Conservation (phyloP, 2,797 vertebrate species). For the Prionace glauca region DNA sequence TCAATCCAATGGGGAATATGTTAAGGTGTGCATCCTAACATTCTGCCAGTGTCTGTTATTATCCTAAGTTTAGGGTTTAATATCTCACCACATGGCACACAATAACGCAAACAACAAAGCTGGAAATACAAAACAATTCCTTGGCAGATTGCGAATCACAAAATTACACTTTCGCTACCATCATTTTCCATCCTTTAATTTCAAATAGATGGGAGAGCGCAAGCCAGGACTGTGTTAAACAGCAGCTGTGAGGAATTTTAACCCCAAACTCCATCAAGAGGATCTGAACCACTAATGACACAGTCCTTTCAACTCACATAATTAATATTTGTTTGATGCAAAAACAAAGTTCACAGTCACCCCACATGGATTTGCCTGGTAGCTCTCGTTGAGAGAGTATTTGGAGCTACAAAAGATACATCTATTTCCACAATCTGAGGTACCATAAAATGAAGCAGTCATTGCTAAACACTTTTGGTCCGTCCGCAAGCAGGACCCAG, state of each 20-base stretch:
- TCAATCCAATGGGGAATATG: no score
- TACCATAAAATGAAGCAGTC: not conserved
- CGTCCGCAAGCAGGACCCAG: no score
- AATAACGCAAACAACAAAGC: not conserved
- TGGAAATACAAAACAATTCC: not conserved
- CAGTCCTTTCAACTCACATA: not conserved
- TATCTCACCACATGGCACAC: not conserved
- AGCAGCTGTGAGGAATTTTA: not conserved
- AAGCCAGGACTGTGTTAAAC: not conserved
- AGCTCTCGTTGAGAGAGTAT: not conserved
- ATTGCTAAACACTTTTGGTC: no score
- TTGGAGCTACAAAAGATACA: not conserved
- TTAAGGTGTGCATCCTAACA: not conserved
- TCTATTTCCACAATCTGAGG: not conserved
- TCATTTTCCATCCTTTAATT: not conserved
- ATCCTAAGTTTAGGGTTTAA: not conserved
- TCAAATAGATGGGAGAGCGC: not conserved
- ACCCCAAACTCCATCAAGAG: constrained; percentile 25
- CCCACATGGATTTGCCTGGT: not conserved
- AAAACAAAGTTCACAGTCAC: not conserved
- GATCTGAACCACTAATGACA: constrained; percentile 11
- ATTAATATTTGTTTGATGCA: constrained; percentile 9
- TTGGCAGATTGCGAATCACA: not conserved
- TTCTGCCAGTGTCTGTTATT: not conserved
- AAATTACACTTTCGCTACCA: not conserved